These are phyloP conservation scores for Stercorarius parasiticus DNA, from an alignment of 2,113 vertebrate genomes.

Conservation along the genomic window DNA sequence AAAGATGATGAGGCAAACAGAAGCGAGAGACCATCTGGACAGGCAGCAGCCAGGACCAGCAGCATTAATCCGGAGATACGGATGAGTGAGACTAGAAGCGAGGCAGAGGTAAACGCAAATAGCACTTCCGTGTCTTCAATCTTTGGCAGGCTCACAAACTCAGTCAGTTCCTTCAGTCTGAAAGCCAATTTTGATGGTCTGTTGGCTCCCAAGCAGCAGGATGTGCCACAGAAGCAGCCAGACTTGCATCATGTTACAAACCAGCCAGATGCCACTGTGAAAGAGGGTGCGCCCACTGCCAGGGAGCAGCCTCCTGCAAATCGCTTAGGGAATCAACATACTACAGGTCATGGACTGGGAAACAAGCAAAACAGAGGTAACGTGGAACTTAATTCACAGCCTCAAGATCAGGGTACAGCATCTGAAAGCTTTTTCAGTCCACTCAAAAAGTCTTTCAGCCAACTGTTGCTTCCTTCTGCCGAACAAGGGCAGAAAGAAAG, in stretches of 20 bases:
- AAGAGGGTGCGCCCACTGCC: fast-evolving
- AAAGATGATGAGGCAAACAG: constrained; percentile 1
- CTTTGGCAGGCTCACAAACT: constrained; percentile 46
- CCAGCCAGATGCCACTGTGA: background rate
- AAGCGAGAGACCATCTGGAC: background rate
- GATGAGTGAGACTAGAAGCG: background rate
- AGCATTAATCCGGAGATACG: background rate
- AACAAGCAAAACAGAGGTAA: background rate
- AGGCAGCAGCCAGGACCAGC: background rate
- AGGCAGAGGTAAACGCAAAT: background rate
- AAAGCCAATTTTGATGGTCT: constrained; percentile 43
- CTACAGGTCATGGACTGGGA: background rate
- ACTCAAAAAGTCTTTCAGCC: constrained; percentile 87
- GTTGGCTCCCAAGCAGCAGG: constrained; percentile 32
- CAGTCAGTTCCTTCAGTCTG: constrained; percentile 53
- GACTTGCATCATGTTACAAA: background rate
- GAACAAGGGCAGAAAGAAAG: constrained; percentile 55
- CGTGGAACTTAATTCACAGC: background rate
- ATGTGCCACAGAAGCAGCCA: constrained; percentile 18
- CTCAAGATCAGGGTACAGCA: background rate
- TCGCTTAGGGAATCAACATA: background rate
- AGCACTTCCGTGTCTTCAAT: constrained; percentile 38
- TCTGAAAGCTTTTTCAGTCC: constrained; percentile 81
- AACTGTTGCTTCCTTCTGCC: constrained; percentile 76
- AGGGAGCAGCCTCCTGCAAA: background rate